Conservation (phyloP, 92 coral and sea anemone genomes). For the Plumapathes pennacea region DNA sequence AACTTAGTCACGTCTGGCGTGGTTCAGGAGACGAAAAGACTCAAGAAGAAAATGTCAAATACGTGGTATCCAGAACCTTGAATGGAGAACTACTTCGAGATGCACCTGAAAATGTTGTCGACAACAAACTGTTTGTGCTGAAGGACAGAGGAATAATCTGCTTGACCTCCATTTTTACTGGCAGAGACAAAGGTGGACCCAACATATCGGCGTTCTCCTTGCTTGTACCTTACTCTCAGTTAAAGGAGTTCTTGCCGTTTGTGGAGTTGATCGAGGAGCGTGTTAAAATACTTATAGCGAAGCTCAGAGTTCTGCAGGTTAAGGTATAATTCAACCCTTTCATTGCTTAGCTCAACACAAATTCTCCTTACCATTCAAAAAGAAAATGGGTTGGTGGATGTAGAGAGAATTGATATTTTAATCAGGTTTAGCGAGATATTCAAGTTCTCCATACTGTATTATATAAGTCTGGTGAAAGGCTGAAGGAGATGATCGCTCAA, state of each 20-base stretch:
- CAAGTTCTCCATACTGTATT: too few species aligned
- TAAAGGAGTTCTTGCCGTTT: slow-evolving; percentile 67
- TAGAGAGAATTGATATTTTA: too few species aligned
- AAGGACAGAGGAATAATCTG: slow-evolving; percentile 81
- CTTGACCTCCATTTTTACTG: slow-evolving; percentile 87
- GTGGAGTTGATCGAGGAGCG: slow-evolving; percentile 89
- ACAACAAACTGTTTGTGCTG: slow-evolving; percentile 85
- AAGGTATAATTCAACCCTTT: slow-evolving; percentile 79
- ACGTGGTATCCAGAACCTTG: slow-evolving; percentile 88
- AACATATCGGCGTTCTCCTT: slow-evolving; percentile 81
- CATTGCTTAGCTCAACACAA: background rate
- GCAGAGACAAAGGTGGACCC: slow-evolving; percentile 67
- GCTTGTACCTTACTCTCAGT: slow-evolving; percentile 68
- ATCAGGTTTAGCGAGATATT: too few species aligned
- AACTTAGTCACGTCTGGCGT: slow-evolving; percentile 86
- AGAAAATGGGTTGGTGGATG: background rate
- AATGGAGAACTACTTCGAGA: slow-evolving; percentile 94
- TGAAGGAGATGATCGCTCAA: too few species aligned
- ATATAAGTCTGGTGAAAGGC: too few species aligned
- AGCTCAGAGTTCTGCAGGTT: slow-evolving; percentile 83
- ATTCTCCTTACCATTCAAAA: background rate
- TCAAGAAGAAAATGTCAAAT: slow-evolving; percentile 79
- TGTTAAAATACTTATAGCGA: slow-evolving; percentile 81
- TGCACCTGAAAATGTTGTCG: slow-evolving; percentile 87
- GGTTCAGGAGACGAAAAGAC: slow-evolving; percentile 56